Evolutionary conservation across 2,113 vertebrate species (phyloP), one percentile per base, ranked within the genome.

Genomic region (Irena cyanogastra): DNA sequence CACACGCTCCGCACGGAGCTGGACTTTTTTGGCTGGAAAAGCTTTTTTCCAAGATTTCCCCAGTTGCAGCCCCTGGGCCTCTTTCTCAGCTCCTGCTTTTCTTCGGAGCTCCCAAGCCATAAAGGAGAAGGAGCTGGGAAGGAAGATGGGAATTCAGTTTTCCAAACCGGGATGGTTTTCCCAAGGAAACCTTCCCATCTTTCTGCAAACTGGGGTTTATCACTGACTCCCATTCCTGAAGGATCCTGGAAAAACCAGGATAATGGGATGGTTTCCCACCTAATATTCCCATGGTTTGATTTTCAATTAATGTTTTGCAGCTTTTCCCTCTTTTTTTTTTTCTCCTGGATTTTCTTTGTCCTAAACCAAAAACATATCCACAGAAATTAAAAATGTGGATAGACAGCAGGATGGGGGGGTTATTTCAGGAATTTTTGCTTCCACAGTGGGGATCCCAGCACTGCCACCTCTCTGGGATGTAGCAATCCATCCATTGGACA

Each of bases 401-500:
- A 9, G 56, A 26, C 16, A 39, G 27, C 1, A 0, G 27, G n/a
- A 37, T 11, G 7, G 3, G 22, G 26, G 5, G 5, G 4, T 33
- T 33, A 35, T 61, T 50, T 41, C 6, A 16, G 74, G 74, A 33
- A 61, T 77, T 77, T 77, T 50, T 61, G 45, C 13, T 61, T 16
- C 57, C 45, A 16, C 7, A 6, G 13, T 41, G 0, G 1, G 20
- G 42, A 60, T 60, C 27, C 72, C 27, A 39, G 72, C 44, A 39
- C 21, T 37, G n/a, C 16, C n/a, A 45, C 16, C 10, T 33, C 57
- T 50, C 45, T 26, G 35, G 45, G 35, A 33, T 26, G 22, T 16
- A 33, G 17, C 33, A 75, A 75, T 47, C n/a, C 33, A 59, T 37
- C 7, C n/a, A 14, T 0, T 30, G 72, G 42, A 59, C 2, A 30